Conservation (phyloP, 2,888 invertebrate species). For the Chloroclystis v-ata region DNA sequence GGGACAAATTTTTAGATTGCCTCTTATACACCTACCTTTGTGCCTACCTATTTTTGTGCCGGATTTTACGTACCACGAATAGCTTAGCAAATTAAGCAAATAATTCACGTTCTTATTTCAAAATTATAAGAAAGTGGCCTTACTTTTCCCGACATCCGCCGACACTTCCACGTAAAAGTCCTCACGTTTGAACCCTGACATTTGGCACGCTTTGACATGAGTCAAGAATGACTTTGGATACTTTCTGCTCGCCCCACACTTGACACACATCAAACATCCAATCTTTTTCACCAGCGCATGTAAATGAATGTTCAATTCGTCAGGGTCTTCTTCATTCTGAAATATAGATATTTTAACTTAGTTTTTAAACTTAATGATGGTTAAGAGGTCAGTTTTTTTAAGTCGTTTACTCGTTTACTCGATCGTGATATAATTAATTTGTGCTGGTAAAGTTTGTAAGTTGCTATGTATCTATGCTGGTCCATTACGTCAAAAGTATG, state of each 20-base stretch:
- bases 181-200: slow-evolving; percentile 14
- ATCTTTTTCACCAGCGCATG: slow-evolving; percentile 5
- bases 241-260: slow-evolving; percentile 19
- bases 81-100: too few relatives aligned
- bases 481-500: too few relatives aligned
- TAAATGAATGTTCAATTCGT: slow-evolving; percentile 16
- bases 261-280: slow-evolving; percentile 18
- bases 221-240: slow-evolving; percentile 14
- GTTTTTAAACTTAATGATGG: neutral
- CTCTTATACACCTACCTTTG: too few relatives aligned
- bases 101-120: too few relatives aligned
- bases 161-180: slow-evolving; percentile 14
- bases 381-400: neutral
- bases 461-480: too few relatives aligned
- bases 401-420: too few relatives aligned
- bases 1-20: too few relatives aligned
- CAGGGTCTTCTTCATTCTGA: slow-evolving; percentile 17
- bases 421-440: too few relatives aligned
- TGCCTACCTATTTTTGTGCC: too few relatives aligned
- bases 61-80: too few relatives aligned
- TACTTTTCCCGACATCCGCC: slow-evolving; percentile 4
- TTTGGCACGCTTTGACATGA: slow-evolving; percentile 20
- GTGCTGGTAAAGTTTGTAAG: too few relatives aligned
- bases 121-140: neutral
- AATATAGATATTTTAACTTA: neutral